A percentile compares a stretch with the other conserved stretches of the same genome.
phyloP scores from a whole-genome alignment of 2,113 vertebrate genomes.

The Gymnarchus niloticus region DNA sequence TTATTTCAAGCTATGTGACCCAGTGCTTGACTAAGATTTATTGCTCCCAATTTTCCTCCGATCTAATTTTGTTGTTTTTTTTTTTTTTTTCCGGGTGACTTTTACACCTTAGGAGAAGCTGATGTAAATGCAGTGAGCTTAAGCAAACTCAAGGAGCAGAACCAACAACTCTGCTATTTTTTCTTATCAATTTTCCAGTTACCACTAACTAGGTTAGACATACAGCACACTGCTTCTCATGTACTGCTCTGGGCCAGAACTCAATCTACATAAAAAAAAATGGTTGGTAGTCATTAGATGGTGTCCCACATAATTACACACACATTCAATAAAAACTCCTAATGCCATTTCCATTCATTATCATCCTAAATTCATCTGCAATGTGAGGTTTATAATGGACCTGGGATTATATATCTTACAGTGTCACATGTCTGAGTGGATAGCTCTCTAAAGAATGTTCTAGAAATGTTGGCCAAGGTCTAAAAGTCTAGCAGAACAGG shows the following conservation, averaged over 20 bases:
- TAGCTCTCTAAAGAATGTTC: slow-evolving; percentile 27
- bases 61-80: slow-evolving; percentile 16
- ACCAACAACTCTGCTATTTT: not conserved
- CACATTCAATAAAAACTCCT: no score
- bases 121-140: not conserved
- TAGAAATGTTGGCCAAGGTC: slow-evolving; percentile 31
- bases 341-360: not conserved
- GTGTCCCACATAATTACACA: not conserved
- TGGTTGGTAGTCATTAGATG: no score
- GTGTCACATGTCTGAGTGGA: not conserved
- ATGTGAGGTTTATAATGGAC: slow-evolving; percentile 47
- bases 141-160: not conserved
- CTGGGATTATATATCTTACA: slow-evolving; percentile 19
- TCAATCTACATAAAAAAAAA: not conserved
- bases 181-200: slow-evolving; percentile 39
- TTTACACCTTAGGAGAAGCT: not conserved
- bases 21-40: slow-evolving; percentile 65
- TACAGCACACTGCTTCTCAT: not conserved
- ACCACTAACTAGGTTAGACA: slow-evolving; percentile 5
- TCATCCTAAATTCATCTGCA: not conserved
- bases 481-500: slow-evolving; percentile 36
- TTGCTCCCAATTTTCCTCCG: slow-evolving; percentile 43
- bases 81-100: not conserved
- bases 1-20: slow-evolving; percentile 58
- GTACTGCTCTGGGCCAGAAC: not conserved